Conservation (phyloP, 2,888 invertebrate species). For the Formica aserva region DNA sequence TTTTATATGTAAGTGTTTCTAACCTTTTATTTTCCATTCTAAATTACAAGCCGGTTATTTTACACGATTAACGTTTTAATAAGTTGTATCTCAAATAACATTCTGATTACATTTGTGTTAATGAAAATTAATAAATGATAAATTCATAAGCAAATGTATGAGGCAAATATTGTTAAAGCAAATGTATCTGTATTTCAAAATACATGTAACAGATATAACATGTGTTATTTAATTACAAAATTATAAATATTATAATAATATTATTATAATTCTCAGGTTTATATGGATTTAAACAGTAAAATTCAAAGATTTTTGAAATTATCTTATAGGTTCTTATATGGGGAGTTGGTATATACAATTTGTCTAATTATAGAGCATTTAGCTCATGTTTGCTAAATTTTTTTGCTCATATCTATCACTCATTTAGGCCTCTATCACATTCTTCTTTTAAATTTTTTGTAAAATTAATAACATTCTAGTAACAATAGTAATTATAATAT, state of each 20-base stretch:
- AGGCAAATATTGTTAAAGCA: not conserved
- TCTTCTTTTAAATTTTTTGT: not conserved
- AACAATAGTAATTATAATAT: not conserved
- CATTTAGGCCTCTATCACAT: not conserved
- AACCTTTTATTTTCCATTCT: not conserved
- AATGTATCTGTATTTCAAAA: not conserved
- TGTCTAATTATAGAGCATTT: not conserved
- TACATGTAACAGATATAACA: no score
- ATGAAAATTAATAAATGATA: not conserved
- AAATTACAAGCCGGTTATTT: not conserved
- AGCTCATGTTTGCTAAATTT: not conserved
- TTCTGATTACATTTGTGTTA: not conserved
- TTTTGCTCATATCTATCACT: not conserved
- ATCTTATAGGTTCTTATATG: no score
- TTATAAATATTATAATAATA: no score
- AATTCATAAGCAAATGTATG: not conserved
- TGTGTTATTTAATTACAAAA: no score
- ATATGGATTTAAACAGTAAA: no score
- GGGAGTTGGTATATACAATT: not conserved
- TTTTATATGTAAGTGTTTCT: not conserved
- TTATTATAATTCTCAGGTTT: no score
- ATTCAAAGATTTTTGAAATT: no score
- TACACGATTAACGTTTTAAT: not conserved
- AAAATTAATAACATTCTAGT: not conserved
- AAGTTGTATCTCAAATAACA: not conserved